Evolutionary conservation across 2,888 invertebrate species (phyloP).

Genomic region (Catocala fraxini): DNA sequence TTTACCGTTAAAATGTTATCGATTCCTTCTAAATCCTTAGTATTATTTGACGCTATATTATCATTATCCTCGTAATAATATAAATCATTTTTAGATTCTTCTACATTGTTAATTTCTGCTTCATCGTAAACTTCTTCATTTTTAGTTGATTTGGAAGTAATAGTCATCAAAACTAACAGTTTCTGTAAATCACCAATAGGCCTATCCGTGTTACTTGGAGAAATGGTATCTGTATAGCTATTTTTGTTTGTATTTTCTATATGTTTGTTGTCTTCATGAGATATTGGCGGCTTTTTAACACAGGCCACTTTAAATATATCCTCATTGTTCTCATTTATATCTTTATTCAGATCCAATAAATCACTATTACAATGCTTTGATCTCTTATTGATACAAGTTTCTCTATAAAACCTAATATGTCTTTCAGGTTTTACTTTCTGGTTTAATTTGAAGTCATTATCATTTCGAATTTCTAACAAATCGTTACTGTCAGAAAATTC

Average conservation of each 20-base stretch:
- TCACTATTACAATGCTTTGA: constrained; percentile 25
- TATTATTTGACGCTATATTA: constrained; percentile 15
- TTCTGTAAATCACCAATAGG: constrained; percentile 68
- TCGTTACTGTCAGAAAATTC: constrained; percentile 56
- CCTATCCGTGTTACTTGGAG: constrained; percentile 24
- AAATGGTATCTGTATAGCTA: constrained; percentile 15
- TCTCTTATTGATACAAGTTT: constrained; percentile 38
- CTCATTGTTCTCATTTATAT: constrained; percentile 47
- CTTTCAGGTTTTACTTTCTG: constrained; percentile 52
- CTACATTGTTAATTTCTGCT: constrained; percentile 12
- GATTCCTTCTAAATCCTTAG: constrained; percentile 39
- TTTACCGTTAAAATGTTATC: constrained; percentile 64
- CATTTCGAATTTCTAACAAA: constrained; percentile 64
- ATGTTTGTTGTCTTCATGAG: constrained; percentile 18
- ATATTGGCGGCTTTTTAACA: constrained; percentile 19
- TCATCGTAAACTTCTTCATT: constrained; percentile 37
- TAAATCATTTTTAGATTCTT: constrained; percentile 19
- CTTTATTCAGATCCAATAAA: constrained; percentile 43
- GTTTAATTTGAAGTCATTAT: constrained; percentile 66
- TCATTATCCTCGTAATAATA: constrained; percentile 7
- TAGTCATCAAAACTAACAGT: constrained; percentile 74
- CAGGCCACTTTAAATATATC: constrained; percentile 57
- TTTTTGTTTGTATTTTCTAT: constrained; percentile 22
- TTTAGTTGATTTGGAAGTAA: constrained; percentile 61
- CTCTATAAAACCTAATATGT: constrained; percentile 25